A percentile compares a stretch with the other conserved stretches of the same genome.
These are phyloP conservation scores for Neocrepidodera transversa DNA, from an alignment of 2,888 invertebrate genomes.

Conservation along the genomic window DNA sequence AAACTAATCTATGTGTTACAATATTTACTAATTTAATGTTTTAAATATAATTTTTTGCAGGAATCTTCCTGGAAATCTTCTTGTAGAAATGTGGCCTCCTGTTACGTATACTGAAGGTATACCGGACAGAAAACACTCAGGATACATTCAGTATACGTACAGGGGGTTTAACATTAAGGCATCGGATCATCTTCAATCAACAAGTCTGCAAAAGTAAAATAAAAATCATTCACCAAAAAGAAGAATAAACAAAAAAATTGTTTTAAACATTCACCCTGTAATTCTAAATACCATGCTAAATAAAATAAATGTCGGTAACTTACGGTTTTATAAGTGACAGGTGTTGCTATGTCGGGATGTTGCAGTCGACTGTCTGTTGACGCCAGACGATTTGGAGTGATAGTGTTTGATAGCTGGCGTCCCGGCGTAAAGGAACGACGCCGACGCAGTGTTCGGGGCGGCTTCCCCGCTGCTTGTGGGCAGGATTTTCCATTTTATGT, in stretches of 20 bases:
- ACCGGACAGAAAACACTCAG: slow-evolving; percentile 98
- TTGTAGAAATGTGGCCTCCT: slow-evolving; percentile 87
- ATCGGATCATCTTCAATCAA: slow-evolving; percentile 18
- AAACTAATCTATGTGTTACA: too few species aligned
- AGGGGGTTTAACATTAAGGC: slow-evolving; percentile 78
- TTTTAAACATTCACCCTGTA: background rate
- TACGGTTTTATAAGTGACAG: slow-evolving; percentile 34
- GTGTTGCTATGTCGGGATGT: slow-evolving; percentile 36
- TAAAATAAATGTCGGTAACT: slow-evolving; percentile 19
- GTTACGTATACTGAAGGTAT: slow-evolving; percentile 99
- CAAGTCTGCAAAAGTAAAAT: slow-evolving; percentile 21
- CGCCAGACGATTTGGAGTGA: slow-evolving; percentile 49
- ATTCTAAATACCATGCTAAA: slow-evolving; percentile 1
- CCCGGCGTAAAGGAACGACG: slow-evolving; percentile 57
- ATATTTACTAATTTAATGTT: too few species aligned
- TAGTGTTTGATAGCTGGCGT: slow-evolving; percentile 53
- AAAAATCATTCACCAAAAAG: slow-evolving; percentile 1
- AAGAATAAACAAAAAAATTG: background rate
- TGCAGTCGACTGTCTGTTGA: slow-evolving; percentile 46
- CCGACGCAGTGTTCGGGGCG: slow-evolving; percentile 61
- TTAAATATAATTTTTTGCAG: too few species aligned
- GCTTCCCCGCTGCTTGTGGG: slow-evolving; percentile 59
- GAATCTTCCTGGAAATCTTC: slow-evolving; percentile 17
- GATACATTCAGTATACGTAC: slow-evolving; percentile 99
- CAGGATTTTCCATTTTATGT: slow-evolving; percentile 60